Percentiles rank a stretch among this genome's conserved stretches.
These are phyloP conservation scores for Pseudopipra pipra DNA, from an alignment of 2,113 vertebrate species.

Conservation along the genomic window DNA sequence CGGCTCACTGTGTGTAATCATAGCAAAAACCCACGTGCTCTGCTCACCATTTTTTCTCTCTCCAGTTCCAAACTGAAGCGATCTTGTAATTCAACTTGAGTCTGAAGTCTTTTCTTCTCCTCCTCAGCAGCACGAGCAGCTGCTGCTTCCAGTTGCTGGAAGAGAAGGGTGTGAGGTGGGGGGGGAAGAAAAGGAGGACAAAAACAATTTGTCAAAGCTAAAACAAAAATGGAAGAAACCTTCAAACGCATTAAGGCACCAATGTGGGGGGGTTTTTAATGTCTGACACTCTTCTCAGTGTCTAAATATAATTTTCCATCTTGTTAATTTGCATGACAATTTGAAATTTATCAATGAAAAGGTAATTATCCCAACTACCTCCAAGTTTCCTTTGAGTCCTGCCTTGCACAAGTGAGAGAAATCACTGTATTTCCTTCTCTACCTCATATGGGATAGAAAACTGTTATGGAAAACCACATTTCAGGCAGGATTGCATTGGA, in stretches of 20 bases:
- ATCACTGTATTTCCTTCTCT: not conserved
- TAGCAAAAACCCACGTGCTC: fast-evolving
- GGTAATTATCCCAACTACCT: not conserved
- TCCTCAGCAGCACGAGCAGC: constrained; percentile 87
- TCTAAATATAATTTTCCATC: not conserved
- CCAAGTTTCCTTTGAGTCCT: not conserved
- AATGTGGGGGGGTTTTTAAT: not conserved
- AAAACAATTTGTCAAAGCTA: not conserved
- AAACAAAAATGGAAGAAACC: not conserved
- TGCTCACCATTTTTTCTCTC: constrained; percentile 87
- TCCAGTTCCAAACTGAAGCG: constrained; percentile 90
- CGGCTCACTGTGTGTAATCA: not conserved
- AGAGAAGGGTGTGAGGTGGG: not conserved
- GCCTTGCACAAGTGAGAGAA: not conserved
- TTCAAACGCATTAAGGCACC: not conserved
- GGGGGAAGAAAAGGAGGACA: not conserved
- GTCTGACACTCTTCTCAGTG: not conserved
- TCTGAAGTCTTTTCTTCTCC: constrained; percentile 88
- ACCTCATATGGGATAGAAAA: not conserved
- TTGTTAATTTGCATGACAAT: not conserved
- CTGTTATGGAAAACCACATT: not conserved
- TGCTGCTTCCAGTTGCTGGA: constrained; percentile 90
- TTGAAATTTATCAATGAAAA: not conserved
- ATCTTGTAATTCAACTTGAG: constrained; percentile 91
- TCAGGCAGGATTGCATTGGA: not conserved